Evolutionary conservation across 1,140 invertebrate genomes (phyloP), one percentile per base, ranked within the genome.

Genomic region (Drosophila erecta): DNA sequence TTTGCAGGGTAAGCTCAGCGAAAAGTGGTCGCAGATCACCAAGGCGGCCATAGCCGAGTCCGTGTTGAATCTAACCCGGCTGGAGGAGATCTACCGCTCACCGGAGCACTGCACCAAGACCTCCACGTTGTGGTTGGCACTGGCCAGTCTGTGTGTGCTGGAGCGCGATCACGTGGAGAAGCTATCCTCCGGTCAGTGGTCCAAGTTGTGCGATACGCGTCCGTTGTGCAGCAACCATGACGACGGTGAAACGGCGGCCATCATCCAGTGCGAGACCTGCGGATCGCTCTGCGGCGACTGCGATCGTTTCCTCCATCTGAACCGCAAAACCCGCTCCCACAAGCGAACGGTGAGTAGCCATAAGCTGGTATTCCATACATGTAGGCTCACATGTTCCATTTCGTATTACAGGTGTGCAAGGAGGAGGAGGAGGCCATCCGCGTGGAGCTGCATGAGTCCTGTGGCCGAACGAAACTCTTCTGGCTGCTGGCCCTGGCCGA

Each of bases 221-320:
- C 92, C 93, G 6, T 96, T 96, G 33, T 99, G 98, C 93, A 96
- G 95, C 51, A 99, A 99, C 92, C 98, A 99, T 92, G 98, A 99
- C 91, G 98, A 99, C 92, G 97, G 97, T 2, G 96, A 97, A 87
- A 99, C 98, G 0, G 94, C 95, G 2, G 98, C 98, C 1, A 97
- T 99, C 43, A 97, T 99, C 47, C 96, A 97, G 60, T 99, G 98
- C 92, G 96, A 95, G 60, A 94, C 95, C 7, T 99, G 98, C 91
- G 97, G 97, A 4, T 97, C 98, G 76, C 93, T 99, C 12, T 99
- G 98, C 92, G 95, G 96, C 1, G 98, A 99, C 86, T 99, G 98
- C 92, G 98, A 99, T 92, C 94, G 97, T 24, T 97, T 98, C 87
- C 93, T 99, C 5, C 98, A 99, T 93, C 94, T 99, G 27, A 97